Base-by-base conservation (phyloP, 2,797 vertebrate genomes). In the Etheostoma nigrum region DNA sequence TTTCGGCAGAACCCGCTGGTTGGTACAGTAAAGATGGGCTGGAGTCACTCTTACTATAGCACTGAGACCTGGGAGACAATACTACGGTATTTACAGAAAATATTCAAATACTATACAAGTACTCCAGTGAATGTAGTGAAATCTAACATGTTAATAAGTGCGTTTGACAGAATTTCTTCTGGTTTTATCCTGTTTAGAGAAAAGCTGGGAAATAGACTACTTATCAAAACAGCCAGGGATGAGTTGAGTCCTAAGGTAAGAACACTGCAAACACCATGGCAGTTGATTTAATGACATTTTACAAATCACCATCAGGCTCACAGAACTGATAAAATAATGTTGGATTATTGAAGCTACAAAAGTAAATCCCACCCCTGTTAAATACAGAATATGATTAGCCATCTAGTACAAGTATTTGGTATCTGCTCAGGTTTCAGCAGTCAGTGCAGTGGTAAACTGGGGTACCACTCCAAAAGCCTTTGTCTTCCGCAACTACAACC, bases 401-500 rank as follows among this genome's bases (percentile, higher is more conserved):
- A 40, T 40, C 5, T 5, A 30, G 30, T 30, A 40, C 3, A 40
- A 4, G 36, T 40, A 40, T 40, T 51, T 80, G 42, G 4, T n/a
- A 1, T 74, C 58, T 76, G 23, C 13, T 40, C 76, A 95, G 94
- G 94, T 95, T 67, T 95, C 95, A 72, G 95, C 94, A 4, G 94
- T 96, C 65, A 95, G 94, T 23, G 92, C 94, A 0, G 94, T 95
- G 71, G 94, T 95, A 33, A 96, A 95, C 80, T 95, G 94, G 93
- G 95, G 95, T 0, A 91, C 82, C 14, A 94, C 88, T 70, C 94
- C 94, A 0, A 96, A 95, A 81, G 89, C 94, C 40, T 96, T 95
- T 19, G 89, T 96, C 51, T 96, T 95, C 75, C 91, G 94, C 27
- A 96, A 95, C 82, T 96, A 95, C 85, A 95, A 95, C 88, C 94